Percentiles rank a stretch among this genome's conserved stretches.
phyloP scores from a whole-genome alignment of 2,797 vertebrate genomes.

The Threskiornis aethiopicus region DNA sequence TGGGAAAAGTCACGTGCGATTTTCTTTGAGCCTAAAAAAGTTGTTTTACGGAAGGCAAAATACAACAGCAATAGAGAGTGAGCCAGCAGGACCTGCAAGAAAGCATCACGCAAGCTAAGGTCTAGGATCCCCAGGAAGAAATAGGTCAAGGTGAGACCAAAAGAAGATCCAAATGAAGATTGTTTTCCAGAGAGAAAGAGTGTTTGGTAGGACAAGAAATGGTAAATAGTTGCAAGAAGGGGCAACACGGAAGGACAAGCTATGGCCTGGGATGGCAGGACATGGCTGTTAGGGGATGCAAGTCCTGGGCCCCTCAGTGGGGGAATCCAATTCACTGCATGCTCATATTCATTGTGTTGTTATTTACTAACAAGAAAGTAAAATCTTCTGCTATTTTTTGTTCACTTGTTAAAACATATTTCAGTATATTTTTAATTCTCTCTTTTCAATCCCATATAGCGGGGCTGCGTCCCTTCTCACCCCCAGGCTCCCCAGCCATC shows the following conservation, averaged over 20 bases:
- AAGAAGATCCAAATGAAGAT: neutral
- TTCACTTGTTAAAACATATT: neutral
- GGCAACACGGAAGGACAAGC: neutral
- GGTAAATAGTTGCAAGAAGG: neutral
- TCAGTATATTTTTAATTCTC: neutral
- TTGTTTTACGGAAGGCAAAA: neutral
- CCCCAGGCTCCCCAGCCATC: rapidly evolving
- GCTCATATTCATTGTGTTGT: neutral
- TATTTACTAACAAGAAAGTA: neutral
- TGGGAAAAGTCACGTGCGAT: neutral
- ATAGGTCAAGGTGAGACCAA: neutral
- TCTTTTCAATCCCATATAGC: rapidly evolving
- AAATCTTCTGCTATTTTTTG: neutral
- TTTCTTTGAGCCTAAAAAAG: neutral
- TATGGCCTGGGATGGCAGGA: neutral
- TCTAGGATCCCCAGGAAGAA: neutral
- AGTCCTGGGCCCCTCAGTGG: neutral
- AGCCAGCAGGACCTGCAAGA: neutral
- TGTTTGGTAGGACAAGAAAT: neutral
- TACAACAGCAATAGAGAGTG: neutral
- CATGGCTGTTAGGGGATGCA: neutral
- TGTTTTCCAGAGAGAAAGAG: neutral
- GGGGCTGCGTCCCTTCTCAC: rapidly evolving
- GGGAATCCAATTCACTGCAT: rapidly evolving
- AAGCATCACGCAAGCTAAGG: rapidly evolving